These are phyloP conservation scores for Schizothorax lantsangensis DNA, from an alignment of 2,797 vertebrate genomes.

Conservation along the genomic window DNA sequence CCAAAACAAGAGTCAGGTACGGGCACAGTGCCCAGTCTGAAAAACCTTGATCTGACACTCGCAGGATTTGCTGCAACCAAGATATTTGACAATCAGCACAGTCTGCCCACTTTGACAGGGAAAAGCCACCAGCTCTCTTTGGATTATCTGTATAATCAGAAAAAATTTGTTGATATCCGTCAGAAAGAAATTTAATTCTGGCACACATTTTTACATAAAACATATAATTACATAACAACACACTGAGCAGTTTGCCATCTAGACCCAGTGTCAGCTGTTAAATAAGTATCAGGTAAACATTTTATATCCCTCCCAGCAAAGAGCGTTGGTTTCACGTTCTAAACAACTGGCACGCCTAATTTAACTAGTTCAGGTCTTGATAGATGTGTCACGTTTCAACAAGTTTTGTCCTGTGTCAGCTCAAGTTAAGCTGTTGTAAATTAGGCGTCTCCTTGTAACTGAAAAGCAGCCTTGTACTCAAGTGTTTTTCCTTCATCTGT, in stretches of 20 bases:
- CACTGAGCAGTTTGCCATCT: conserved; percentile 6
- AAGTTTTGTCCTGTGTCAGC: conserved; percentile 42
- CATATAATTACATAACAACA: not conserved
- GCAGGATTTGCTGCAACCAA: not conserved
- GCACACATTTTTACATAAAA: not conserved
- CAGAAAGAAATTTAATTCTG: not conserved
- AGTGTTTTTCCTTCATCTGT: conserved; percentile 37
- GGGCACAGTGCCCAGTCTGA: not conserved
- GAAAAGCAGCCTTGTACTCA: not conserved
- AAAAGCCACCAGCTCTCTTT: not conserved
- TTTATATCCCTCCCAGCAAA: conserved; percentile 6
- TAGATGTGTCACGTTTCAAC: conserved; percentile 24
- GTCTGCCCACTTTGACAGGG: not conserved
- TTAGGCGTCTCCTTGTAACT: conserved; percentile 37
- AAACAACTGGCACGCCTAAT: conserved; percentile 21
- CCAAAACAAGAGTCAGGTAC: conserved; percentile 97
- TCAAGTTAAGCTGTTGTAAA: conserved; percentile 50
- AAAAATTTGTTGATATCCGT: not conserved
- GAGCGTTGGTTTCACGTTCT: conserved; percentile 12
- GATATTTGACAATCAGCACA: not conserved
- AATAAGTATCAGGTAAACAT: not conserved
- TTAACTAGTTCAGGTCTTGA: conserved; percentile 32
- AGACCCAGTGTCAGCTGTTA: not conserved
- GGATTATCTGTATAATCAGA: not conserved
- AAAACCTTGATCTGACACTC: conserved; percentile 2